Evolutionary conservation across 2,888 invertebrate genomes (phyloP), one percentile per base, ranked within the genome.

Genomic region (Rhamphomyia laevipes): DNA sequence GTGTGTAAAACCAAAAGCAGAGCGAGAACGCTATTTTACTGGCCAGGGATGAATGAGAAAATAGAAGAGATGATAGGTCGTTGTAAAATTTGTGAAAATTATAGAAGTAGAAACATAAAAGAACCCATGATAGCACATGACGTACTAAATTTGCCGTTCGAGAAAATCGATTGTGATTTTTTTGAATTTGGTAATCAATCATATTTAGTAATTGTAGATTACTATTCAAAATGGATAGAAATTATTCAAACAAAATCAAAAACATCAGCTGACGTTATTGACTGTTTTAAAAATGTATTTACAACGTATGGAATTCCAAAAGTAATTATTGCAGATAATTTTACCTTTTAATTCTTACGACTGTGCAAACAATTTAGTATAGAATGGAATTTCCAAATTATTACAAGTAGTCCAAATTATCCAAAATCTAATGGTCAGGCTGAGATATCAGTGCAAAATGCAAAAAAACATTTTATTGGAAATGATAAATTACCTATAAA

Each of bases 191-290:
- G 1, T 51, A 15, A 43, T 48, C n/a, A n/a, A n/a, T n/a, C n/a
- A n/a, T 55, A 49, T 55, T 52, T 53, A 47, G 44, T 48, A 7
- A 13, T 12, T 55, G 56, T 50, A 53, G 47, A 47, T 17, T 47
- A 43, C 15, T 47, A n/a, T 18, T 38, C 38, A 30, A 60, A 53
- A 55, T 54, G 21, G 56, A 55, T 51, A 51, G 57, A 45, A 57
- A 50, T 44, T 50, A 47, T 43, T 52, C 55, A 18, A 31, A 53
- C 40, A 53, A 56, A 46, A 55, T 56, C 45, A 51, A 58, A 33
- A 31, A 55, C 2, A 16, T 53, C 30, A 4, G 1, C 4, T 21
- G 38, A 43, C 9, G 15, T 48, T n/a, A 35, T 43, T 15, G 3
- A 17, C 6, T 9, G 6, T 18, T 4, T 18, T n/a, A 42, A 15